A percentile compares a stretch with the other conserved stretches of the same genome.
Evolutionary conservation across 2,888 invertebrate genomes (phyloP).

Genomic region (Metallyticus violacea): DNA sequence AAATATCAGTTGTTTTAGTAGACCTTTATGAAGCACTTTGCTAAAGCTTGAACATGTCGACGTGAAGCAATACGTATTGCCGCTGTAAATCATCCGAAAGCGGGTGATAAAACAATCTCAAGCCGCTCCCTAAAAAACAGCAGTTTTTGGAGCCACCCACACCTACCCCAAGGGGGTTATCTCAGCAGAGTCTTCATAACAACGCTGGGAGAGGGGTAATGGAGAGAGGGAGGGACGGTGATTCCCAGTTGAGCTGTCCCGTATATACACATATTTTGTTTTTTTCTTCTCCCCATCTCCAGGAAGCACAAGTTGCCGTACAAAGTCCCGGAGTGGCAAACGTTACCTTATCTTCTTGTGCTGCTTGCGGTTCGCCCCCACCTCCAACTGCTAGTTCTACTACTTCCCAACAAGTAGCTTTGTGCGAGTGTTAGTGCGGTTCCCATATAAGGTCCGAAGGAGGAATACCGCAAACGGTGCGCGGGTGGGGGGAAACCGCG

Average conservation of each 20-base stretch:
- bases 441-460: slow-evolving; percentile 3
- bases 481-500: not conserved
- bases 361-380: not conserved
- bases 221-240: not conserved
- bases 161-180: not conserved
- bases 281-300: not conserved
- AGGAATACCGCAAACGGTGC: not conserved
- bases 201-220: not conserved
- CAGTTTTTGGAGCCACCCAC: not conserved
- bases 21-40: not conserved
- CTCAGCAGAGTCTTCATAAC: not conserved
- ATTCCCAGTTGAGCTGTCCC: not conserved
- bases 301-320: not conserved
- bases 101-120: not conserved
- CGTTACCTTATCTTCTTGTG: not conserved
- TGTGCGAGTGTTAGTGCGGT: slow-evolving; percentile 6
- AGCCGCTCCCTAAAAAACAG: not conserved
- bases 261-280: not conserved
- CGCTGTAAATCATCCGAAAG: not conserved
- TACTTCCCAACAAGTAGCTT: not conserved
- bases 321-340: not conserved
- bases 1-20: too few species aligned
- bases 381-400: not conserved
- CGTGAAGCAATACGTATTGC: not conserved
- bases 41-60: not conserved